These are phyloP conservation scores for Mimumesa dahlbomi DNA, from an alignment of 2,888 invertebrate species.

Conservation along the genomic window DNA sequence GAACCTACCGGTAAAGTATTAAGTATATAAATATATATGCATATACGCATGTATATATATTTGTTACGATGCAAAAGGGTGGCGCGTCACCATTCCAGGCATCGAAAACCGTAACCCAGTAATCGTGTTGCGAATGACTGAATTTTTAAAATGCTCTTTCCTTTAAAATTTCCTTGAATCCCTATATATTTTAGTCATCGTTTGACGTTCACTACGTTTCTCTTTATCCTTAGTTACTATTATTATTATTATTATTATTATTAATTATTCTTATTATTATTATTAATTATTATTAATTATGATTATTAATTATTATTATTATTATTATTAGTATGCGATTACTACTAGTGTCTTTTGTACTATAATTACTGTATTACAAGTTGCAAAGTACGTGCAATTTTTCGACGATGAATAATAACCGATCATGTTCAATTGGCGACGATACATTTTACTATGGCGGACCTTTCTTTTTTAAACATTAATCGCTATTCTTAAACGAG, in stretches of 20 bases:
- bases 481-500: not conserved
- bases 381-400: constrained; percentile 76
- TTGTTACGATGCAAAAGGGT: constrained; percentile 23
- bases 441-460: constrained; percentile 17
- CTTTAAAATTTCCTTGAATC: constrained; percentile 53
- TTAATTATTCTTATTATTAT: constrained; percentile 59
- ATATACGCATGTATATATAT: constrained; percentile 29
- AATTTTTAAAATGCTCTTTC: constrained; percentile 54
- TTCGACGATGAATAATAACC: constrained; percentile 78
- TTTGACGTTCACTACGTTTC: constrained; percentile 56
- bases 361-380: constrained; percentile 76
- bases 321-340: constrained; percentile 71
- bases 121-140: constrained; percentile 60
- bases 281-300: constrained; percentile 20
- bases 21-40: constrained; percentile 8
- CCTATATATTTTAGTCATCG: constrained; percentile 36
- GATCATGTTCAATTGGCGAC: constrained; percentile 72
- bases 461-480: not conserved
- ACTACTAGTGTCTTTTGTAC: constrained; percentile 76
- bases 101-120: constrained; percentile 40
- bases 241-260: not conserved
- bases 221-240: constrained; percentile 29
- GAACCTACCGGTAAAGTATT: constrained; percentile 18
- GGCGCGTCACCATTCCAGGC: constrained; percentile 12
- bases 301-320: constrained; percentile 45